Conservation (phyloP, 2,797 vertebrate species). For the Helarctos malayanus region DNA sequence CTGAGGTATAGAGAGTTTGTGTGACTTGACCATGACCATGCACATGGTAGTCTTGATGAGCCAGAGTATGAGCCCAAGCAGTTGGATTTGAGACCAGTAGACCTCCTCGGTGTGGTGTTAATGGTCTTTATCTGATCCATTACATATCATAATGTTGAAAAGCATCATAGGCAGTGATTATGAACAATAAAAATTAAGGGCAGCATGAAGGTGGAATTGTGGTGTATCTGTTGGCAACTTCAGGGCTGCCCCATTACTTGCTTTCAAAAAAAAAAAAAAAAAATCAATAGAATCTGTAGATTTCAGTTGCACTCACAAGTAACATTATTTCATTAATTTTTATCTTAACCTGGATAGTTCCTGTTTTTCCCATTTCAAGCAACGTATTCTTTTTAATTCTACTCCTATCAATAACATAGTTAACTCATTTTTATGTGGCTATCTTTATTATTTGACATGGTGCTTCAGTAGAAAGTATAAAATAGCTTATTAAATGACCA, state of each 20-base stretch:
- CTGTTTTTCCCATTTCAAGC: constrained; percentile 46
- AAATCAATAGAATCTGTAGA: background rate
- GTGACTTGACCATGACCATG: background rate
- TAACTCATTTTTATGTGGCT: constrained; percentile 52
- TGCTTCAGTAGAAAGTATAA: constrained; percentile 38
- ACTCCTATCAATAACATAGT: background rate
- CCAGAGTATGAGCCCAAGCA: background rate
- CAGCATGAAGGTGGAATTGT: background rate
- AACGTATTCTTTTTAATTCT: constrained; percentile 24
- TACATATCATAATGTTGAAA: background rate
- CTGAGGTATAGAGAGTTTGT: background rate
- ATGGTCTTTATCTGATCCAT: background rate
- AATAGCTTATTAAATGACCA: constrained; percentile 54
- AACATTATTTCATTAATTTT: constrained; percentile 22
- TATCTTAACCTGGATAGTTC: background rate
- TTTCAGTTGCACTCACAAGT: constrained; percentile 24
- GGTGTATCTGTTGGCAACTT: background rate
- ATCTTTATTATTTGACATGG: background rate
- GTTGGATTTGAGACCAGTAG: background rate
- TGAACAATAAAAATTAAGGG: constrained; percentile 45
- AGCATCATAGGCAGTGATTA: background rate
- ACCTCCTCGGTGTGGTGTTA: background rate
- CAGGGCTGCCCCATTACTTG: background rate
- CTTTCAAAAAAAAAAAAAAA: constrained; percentile 40
- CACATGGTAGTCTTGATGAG: background rate